Base-by-base conservation (phyloP, 2,888 invertebrate species). In the Epinotia demarniana region DNA sequence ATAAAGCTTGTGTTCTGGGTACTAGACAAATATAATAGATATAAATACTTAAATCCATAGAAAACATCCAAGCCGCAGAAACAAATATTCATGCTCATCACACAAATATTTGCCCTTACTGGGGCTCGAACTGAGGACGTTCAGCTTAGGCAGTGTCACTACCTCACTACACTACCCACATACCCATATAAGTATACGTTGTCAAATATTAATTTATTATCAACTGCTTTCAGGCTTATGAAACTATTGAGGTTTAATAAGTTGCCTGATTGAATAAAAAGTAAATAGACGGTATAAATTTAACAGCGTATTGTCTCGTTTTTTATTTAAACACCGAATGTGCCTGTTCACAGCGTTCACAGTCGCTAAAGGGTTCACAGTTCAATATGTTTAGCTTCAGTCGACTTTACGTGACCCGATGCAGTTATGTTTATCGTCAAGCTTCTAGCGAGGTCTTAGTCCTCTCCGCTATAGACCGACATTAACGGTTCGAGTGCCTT, bases 151-250 rank as follows among this genome's bases (percentile, higher is more conserved):
- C 23, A 27, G 23, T 27, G 23, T 33, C 33, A 33, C 6, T 33
- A 33, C 33, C 33, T n/a, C n/a, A n/a, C n/a, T n/a, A n/a, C n/a
- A n/a, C n/a, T n/a, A n/a, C n/a, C n/a, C n/a, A n/a, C n/a, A n/a
- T 33, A 33, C 33, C 33, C 33, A 33, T 33, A 33, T 33, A 33
- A 33, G 33, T 1, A 27, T 60, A 16, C 16, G 27, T 60, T 61
- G 33, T 33, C n/a, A 61, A 61, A 33, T 63, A 63, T 63, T 43
- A 63, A 63, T 63, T 43, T 43, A 19, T 43, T 63, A 63, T 63
- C 43, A 13, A 63, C 62, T 63, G 62, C 19, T 12, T 19, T 43
- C 12, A 43, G 39, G 11, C 3, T 43, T 18, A 43, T 63, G 8
- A 43, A 19, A 43, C 12, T 0, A 43, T 2, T 39, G 39, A 43